Base-by-base conservation (phyloP, 2,797 vertebrate species). In the Acropternis orthonyx region DNA sequence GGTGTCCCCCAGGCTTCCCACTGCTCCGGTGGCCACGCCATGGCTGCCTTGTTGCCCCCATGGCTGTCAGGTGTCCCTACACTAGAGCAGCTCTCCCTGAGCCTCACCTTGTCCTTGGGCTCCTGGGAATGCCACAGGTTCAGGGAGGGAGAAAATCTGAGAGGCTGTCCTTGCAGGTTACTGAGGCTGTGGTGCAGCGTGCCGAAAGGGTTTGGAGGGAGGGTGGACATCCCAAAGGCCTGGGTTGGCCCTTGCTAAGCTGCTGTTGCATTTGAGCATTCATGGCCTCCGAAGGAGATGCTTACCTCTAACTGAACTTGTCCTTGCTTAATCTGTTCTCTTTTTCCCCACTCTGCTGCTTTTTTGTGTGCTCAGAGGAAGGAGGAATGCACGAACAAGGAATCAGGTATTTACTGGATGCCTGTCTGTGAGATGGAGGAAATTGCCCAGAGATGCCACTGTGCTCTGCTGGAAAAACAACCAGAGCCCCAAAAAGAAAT, bases 331-430 rank as follows among this genome's bases (percentile, higher is more conserved):
- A 98, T 98, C 97, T 98, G 97, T 97, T 98, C 98, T 98, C 98
- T 98, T 98, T 98, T 97, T 97, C 98, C 98, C 97, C 96, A 97
- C 98, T 98, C 98, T 98, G 98, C 98, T 98, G 98, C 98, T 99
- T 98, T 98, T 97, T 98, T 98, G 98, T 98, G 98, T 98, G 98
- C 98, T 98, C 99, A 99, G 99, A 99, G 99, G 99, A 98, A 99
- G 99, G 98, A 98, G 99, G 98, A 99, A 99, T 99, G 98, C 99
- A 89, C 99, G 99, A 97, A 98, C 98, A 63, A 99, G 99, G 97
- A 99, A 99, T 97, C 99, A 99, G 99, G 99, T 99, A 99, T 98
- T 98, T 92, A 96, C 95, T 96, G 93, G 94, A 95, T 97, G 95
- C 92, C 86, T 69, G 52, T 26, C 95, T 96, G 36, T 3, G 27